Conservation (phyloP, 2,113 vertebrate genomes). For the Suncus etruscus region DNA sequence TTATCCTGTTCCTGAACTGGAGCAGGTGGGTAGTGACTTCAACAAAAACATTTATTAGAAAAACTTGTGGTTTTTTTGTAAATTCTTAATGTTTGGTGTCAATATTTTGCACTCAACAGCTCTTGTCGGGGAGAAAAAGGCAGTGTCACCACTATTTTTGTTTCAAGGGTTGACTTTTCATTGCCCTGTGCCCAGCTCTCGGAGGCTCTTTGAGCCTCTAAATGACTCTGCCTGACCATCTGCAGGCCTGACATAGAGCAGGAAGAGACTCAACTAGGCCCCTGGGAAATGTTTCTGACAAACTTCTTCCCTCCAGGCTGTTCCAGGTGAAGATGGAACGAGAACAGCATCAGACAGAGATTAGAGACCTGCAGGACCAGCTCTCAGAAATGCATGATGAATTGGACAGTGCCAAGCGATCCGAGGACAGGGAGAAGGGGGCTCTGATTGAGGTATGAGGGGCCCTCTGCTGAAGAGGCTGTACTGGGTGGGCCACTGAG, state of each 20-base stretch:
- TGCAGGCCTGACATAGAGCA: background rate
- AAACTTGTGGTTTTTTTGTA: background rate
- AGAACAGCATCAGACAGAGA: constrained; percentile 96
- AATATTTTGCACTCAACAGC: no score
- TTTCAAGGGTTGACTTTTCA: no score
- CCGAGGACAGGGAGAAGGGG: constrained; percentile 91
- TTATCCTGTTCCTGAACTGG: background rate
- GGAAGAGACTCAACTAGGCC: background rate
- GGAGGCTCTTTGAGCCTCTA: background rate
- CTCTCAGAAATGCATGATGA: constrained; percentile 99
- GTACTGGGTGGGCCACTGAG: background rate
- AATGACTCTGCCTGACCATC: background rate
- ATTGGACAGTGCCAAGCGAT: constrained; percentile 92
- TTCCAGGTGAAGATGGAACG: constrained; percentile 98
- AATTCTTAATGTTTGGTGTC: no score
- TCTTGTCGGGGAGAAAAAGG: no score
- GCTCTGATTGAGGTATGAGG: constrained; percentile 91
- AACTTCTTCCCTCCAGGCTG: constrained; percentile 86
- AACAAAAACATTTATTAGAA: background rate
- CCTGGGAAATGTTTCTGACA: background rate
- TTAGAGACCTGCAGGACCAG: constrained; percentile 98
- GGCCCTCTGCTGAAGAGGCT: background rate
- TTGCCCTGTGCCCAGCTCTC: no score
- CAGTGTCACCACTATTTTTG: no score
- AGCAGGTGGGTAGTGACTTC: background rate